Conservation (phyloP, 2,888 invertebrate genomes). For the Aspidiotus destructor region DNA sequence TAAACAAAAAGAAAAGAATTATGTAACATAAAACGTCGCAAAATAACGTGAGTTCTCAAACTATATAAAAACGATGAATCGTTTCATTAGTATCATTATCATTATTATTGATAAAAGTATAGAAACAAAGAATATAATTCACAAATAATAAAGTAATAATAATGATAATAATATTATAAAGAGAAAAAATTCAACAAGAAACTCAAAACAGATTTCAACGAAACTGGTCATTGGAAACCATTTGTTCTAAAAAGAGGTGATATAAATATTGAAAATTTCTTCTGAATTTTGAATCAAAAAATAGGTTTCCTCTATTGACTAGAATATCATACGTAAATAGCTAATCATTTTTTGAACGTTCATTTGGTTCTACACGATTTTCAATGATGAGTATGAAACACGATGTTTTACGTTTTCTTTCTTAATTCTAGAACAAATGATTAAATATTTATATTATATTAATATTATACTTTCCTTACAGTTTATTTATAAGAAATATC, state of each 20-base stretch:
- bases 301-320: conserved; percentile 3
- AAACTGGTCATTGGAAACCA: too few species aligned
- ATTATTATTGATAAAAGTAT: conserved; percentile 14
- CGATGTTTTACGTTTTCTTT: too few species aligned
- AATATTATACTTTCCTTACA: neutral
- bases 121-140: conserved; percentile 19
- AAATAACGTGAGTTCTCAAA: conserved; percentile 24
- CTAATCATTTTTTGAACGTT: neutral
- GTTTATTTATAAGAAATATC: neutral
- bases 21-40: conserved; percentile 29
- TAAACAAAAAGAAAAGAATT: conserved; percentile 29
- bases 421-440: too few species aligned
- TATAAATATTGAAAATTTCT: neutral
- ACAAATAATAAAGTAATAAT: conserved; percentile 9
- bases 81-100: neutral
- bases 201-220: conserved; percentile 5
- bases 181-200: conserved; percentile 5
- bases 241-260: too few species aligned
- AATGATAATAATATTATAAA: conserved; percentile 12
- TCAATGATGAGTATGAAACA: neutral
- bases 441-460: neutral
- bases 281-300: neutral
- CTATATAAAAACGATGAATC: conserved; percentile 14
- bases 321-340: neutral
- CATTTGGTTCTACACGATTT: conserved; percentile 1